These are phyloP conservation scores for Epistrophe eligans DNA, from an alignment of 2,888 invertebrate genomes.

Conservation along the genomic window DNA sequence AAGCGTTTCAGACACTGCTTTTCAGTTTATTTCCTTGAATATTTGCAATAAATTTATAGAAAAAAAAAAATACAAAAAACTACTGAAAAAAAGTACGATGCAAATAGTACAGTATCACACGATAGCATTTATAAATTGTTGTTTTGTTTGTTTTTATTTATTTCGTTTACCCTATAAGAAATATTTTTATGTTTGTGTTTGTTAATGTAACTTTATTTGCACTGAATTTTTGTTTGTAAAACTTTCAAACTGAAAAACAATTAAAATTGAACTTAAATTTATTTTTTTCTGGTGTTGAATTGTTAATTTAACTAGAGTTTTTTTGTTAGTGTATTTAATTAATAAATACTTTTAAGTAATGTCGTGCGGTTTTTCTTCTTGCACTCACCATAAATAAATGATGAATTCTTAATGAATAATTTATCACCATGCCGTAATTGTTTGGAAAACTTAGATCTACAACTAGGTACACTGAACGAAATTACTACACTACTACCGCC, in stretches of 20 bases:
- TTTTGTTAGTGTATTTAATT: conserved; percentile 54
- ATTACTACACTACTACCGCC: conserved; percentile 77
- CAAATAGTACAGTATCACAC: conserved; percentile 55
- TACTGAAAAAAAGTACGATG: conserved; percentile 19
- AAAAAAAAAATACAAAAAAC: neutral
- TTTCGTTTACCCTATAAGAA: neutral
- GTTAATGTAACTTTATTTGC: conserved; percentile 48
- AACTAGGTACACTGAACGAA: conserved; percentile 48
- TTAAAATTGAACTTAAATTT: conserved; percentile 39
- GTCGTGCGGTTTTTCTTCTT: conserved; percentile 47
- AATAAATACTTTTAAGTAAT: conserved; percentile 58
- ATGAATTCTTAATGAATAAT: conserved; percentile 51
- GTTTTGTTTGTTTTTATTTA: neutral
- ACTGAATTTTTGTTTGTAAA: conserved; percentile 35
- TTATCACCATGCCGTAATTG: conserved; percentile 58
- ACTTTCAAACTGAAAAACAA: conserved; percentile 14
- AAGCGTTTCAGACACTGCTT: conserved; percentile 15
- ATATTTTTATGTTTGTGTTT: neutral
- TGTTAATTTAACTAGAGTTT: conserved; percentile 63
- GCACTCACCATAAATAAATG: conserved; percentile 61
- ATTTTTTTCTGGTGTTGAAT: conserved; percentile 13
- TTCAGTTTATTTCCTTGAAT: neutral
- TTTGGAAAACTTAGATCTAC: conserved; percentile 36
- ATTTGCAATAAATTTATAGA: conserved; percentile 5
- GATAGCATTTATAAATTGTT: conserved; percentile 39